Percentiles rank a stretch among this genome's conserved stretches.
phyloP scores from a whole-genome alignment of 1,140 invertebrate genomes.

The Epicauta chinensis region DNA sequence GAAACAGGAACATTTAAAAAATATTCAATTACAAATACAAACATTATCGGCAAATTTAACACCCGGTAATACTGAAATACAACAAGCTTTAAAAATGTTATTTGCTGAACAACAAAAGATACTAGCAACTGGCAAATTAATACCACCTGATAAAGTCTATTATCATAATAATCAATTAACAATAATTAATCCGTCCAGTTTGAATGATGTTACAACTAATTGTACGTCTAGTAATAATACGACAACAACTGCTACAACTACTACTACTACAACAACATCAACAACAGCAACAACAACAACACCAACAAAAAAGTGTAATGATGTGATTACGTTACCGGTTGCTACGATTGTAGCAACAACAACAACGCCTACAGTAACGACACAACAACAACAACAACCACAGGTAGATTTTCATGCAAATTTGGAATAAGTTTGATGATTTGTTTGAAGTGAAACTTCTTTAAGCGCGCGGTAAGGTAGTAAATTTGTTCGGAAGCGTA shows the following conservation, averaged over 20 bases:
- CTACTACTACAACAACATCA: conserved; percentile 29
- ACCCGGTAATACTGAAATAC: conserved; percentile 42
- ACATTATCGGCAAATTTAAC: conserved; percentile 47
- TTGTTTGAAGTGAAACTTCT: too few species aligned
- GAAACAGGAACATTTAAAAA: conserved; percentile 53
- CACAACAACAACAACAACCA: too few species aligned
- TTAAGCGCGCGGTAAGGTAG: too few species aligned
- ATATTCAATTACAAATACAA: conserved; percentile 55
- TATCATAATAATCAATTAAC: conserved; percentile 42
- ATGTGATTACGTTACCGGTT: too few species aligned
- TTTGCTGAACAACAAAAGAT: conserved; percentile 58
- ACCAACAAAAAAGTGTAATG: too few species aligned
- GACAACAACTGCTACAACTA: conserved; percentile 14
- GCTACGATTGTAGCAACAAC: too few species aligned
- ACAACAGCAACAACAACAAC: conserved; percentile 19
- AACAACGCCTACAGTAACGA: too few species aligned
- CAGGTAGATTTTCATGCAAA: too few species aligned
- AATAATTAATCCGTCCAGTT: conserved; percentile 38
- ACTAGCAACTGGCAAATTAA: conserved; percentile 53
- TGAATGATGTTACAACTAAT: conserved; percentile 17
- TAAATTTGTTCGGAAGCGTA: too few species aligned
- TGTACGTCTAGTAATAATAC: not conserved
- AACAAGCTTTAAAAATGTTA: conserved; percentile 48
- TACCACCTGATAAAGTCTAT: conserved; percentile 48
- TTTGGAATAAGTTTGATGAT: too few species aligned